Evolutionary conservation across 64 coral and sea anemone species (phyloP).

Genomic region (Hydrozoanthus tunicans): DNA sequence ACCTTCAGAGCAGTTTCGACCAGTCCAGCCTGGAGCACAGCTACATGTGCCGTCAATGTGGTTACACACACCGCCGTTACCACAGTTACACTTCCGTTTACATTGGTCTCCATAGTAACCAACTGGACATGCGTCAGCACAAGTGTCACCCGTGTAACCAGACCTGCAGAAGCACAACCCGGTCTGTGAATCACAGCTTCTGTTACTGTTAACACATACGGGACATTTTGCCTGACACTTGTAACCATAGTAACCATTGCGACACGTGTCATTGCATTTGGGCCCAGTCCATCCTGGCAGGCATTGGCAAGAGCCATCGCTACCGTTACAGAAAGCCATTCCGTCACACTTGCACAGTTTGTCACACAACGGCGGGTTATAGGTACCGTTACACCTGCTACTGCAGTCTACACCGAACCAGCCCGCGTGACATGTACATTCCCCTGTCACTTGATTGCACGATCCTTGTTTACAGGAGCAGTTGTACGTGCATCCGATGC

Average conservation of each 20-base stretch:
- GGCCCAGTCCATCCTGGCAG: neutral
- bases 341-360: conserved; percentile 18
- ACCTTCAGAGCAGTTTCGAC: conserved; percentile 26
- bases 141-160: conserved; percentile 80
- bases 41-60: conserved; percentile 11
- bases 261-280: neutral
- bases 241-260: conserved; percentile 36
- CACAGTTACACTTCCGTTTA: conserved; percentile 40
- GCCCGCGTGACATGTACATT: neutral
- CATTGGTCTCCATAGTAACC: conserved; percentile 83
- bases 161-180: conserved; percentile 73
- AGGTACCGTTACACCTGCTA: conserved; percentile 8
- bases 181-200: conserved; percentile 60
- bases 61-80: conserved; percentile 15
- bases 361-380: neutral
- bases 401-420: conserved; percentile 29
- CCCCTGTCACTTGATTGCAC: neutral
- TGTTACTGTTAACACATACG: conserved; percentile 62
- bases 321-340: conserved; percentile 8
- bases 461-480: conserved; percentile 31
- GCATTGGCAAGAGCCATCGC: conserved; percentile 14
- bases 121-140: conserved; percentile 68
- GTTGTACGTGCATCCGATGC: conserved; percentile 36
- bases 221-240: conserved; percentile 63
- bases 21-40: conserved; percentile 15